Percentiles rank a stretch among this genome's conserved stretches.
phyloP scores from a whole-genome alignment of 2,113 vertebrate species.

The Paramormyrops kingsleyae region DNA sequence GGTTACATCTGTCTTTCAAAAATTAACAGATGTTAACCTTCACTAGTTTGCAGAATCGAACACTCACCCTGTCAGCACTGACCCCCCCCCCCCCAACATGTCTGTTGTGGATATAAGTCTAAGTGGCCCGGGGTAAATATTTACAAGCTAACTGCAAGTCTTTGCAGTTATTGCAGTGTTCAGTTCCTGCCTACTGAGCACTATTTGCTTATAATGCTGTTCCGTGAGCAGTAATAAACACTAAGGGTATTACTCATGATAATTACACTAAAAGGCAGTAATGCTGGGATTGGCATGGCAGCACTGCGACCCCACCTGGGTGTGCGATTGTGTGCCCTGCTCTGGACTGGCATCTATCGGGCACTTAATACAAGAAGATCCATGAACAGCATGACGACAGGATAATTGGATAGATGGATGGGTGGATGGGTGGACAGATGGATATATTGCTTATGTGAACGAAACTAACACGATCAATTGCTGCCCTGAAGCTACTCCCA shows the following conservation, averaged over 20 bases:
- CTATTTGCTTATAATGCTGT: not conserved
- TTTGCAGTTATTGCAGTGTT: not conserved
- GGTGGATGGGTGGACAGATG: accelerated
- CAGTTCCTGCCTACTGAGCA: not conserved
- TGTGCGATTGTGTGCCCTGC: not conserved
- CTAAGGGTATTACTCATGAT: not conserved
- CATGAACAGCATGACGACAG: not conserved
- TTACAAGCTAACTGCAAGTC: not conserved
- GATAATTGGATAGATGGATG: not conserved
- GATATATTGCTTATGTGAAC: no score
- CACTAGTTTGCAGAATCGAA: not conserved
- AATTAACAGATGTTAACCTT: not conserved
- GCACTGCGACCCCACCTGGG: not conserved
- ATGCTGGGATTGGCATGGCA: not conserved
- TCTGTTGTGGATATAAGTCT: not conserved
- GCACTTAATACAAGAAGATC: not conserved
- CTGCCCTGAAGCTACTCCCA: no score
- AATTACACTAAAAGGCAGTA: not conserved
- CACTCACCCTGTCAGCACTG: not conserved
- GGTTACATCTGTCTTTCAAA: not conserved
- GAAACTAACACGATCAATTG: no score
- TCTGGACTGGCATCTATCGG: not conserved
- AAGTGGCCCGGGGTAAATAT: not conserved
- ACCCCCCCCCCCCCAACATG: not conserved
- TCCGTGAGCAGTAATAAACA: not conserved